phyloP scores from a whole-genome alignment of 2,797 vertebrate genomes.

The Phoebastria nigripes region DNA sequence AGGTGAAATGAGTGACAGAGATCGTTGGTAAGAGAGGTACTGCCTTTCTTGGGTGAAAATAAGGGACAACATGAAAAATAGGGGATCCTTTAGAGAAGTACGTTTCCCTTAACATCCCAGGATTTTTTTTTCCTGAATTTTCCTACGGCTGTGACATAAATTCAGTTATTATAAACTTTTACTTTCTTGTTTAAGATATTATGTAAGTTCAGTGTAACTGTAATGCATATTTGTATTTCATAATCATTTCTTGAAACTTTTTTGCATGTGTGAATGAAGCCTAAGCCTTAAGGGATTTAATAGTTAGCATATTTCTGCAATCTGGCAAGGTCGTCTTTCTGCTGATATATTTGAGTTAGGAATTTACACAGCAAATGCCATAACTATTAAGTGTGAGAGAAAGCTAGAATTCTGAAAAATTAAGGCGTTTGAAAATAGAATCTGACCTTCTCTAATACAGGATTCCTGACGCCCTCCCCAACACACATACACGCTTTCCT shows the following conservation, averaged over 20 bases:
- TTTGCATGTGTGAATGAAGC: conserved; percentile 31
- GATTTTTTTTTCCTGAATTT: not conserved
- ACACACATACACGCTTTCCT: not conserved
- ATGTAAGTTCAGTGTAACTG: conserved; percentile 1
- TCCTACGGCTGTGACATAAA: not conserved
- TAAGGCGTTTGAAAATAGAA: conserved; percentile 17
- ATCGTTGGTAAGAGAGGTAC: not conserved
- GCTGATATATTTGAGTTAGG: conserved; percentile 42
- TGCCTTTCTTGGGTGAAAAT: not conserved
- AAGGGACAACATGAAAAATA: not conserved
- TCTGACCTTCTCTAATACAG: not conserved
- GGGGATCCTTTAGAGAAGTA: not conserved
- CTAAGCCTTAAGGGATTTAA: conserved; percentile 44
- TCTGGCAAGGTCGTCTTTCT: conserved; percentile 56
- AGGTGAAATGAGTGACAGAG: not conserved
- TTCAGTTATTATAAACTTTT: not conserved
- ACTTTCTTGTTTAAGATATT: not conserved
- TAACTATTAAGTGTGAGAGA: conserved; percentile 26
- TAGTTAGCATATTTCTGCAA: conserved; percentile 57
- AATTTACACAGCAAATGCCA: conserved; percentile 50
- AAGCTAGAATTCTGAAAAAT: conserved; percentile 39
- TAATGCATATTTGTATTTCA: not conserved
- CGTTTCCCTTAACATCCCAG: not conserved
- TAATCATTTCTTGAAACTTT: conserved; percentile 50
- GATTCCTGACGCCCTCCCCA: not conserved